Conservation (phyloP, 2,888 invertebrate species). For the Agrotis puta region DNA sequence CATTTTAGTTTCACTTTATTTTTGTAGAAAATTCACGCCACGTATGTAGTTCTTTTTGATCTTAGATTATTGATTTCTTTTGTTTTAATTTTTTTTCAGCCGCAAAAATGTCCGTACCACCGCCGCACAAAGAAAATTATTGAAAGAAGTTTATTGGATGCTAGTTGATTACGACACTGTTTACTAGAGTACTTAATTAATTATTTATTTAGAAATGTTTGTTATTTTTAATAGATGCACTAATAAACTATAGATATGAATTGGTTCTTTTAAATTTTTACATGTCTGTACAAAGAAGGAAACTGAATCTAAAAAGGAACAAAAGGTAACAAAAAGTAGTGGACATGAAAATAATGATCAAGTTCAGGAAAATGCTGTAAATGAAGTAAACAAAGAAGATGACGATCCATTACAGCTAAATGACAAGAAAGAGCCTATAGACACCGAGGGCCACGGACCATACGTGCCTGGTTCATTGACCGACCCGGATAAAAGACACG, state of each 20-base stretch:
- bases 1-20: not conserved
- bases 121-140: slow-evolving; percentile 69
- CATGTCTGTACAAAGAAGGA: slow-evolving; percentile 89
- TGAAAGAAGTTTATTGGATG: slow-evolving; percentile 54
- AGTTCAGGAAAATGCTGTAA: slow-evolving; percentile 45
- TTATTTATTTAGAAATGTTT: slow-evolving; percentile 37
- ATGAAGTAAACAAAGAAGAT: slow-evolving; percentile 58
- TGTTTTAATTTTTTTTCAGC: slow-evolving; percentile 82
- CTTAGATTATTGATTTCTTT: slow-evolving; percentile 57
- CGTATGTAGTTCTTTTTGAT: not conserved
- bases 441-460: slow-evolving; percentile 81
- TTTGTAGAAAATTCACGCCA: not conserved
- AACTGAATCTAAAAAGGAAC: slow-evolving; percentile 64
- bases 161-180: slow-evolving; percentile 56
- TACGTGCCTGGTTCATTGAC: slow-evolving; percentile 91
- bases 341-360: slow-evolving; percentile 48
- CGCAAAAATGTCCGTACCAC: slow-evolving; percentile 80
- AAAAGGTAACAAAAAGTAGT: slow-evolving; percentile 50
- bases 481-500: slow-evolving; percentile 87
- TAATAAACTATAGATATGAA: slow-evolving; percentile 44
- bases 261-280: slow-evolving; percentile 72
- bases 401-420: slow-evolving; percentile 79
- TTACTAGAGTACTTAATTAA: slow-evolving; percentile 43
- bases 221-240: slow-evolving; percentile 16
- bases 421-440: slow-evolving; percentile 78